phyloP scores from a whole-genome alignment of 2,797 vertebrate species.

The Myoxocephalus aenaeus region DNA sequence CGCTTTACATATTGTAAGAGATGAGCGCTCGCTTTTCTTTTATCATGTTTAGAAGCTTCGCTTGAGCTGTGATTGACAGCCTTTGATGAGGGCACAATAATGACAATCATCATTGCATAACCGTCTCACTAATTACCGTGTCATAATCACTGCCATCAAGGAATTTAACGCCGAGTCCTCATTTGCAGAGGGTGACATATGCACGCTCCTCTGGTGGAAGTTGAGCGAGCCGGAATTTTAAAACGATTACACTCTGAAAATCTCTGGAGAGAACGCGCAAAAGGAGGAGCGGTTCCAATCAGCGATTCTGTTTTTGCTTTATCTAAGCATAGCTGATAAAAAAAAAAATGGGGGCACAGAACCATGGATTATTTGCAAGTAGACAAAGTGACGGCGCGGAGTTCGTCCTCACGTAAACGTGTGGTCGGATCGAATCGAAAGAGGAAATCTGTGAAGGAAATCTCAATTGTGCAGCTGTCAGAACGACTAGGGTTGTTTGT shows the following conservation, averaged over 20 bases:
- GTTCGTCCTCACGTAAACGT: constrained; percentile 8
- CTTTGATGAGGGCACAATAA: constrained; percentile 66
- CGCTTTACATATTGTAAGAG: constrained; percentile 4
- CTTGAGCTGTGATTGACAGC: constrained; percentile 62
- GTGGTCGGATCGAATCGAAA: constrained; percentile 34
- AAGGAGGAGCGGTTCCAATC: constrained; percentile 47
- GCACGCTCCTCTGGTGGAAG: constrained; percentile 57
- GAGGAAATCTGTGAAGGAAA: constrained; percentile 11
- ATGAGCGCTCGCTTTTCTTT: constrained; percentile 1
- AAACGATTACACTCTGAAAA: constrained; percentile 54
- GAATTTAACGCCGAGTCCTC: constrained; percentile 60
- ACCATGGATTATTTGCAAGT: constrained; percentile 15
- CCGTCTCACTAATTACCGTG: constrained; percentile 70
- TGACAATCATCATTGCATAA: constrained; percentile 70
- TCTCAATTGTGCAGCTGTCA: constrained; percentile 23
- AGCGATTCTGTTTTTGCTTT: constrained; percentile 45
- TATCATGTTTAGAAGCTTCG: constrained; percentile 37
- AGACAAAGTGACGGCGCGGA: constrained; percentile 19
- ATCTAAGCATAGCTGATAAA: constrained; percentile 16
- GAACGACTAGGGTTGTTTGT: constrained; percentile 44
- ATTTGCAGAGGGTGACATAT: constrained; percentile 70
- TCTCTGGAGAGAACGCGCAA: constrained; percentile 35
- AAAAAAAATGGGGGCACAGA: constrained; percentile 16
- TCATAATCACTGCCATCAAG: constrained; percentile 74
- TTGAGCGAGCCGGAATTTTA: constrained; percentile 63